Percentiles rank a stretch among this genome's conserved stretches.
Evolutionary conservation across 2,888 invertebrate genomes (phyloP).

Genomic region (Cybosia mesomella): DNA sequence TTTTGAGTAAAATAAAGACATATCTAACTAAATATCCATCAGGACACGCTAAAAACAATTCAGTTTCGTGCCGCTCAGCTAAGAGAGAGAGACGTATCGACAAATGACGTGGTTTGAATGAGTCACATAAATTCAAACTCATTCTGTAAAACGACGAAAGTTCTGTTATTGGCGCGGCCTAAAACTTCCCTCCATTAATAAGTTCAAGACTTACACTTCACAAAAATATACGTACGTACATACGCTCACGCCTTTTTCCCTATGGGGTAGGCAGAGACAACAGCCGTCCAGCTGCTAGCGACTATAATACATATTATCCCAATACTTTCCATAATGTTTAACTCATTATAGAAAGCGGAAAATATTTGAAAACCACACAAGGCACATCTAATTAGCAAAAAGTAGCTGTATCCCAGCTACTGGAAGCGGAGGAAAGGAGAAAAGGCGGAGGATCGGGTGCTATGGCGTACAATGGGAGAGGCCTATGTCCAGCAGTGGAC

Average conservation of each 20-base stretch:
- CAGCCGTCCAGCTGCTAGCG: too few relatives aligned
- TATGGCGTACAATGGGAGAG: too few relatives aligned
- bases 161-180: not conserved
- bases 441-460: too few relatives aligned
- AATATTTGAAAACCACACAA: not conserved
- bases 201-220: not conserved
- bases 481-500: too few relatives aligned
- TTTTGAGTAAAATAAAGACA: not conserved
- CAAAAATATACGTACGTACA: not conserved
- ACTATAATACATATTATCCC: not conserved
- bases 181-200: not conserved
- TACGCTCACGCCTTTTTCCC: not conserved
- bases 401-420: too few relatives aligned
- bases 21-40: not conserved
- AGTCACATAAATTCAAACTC: not conserved
- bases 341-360: not conserved
- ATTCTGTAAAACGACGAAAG: not conserved
- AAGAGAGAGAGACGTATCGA: too few relatives aligned
- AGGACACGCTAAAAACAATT: not conserved
- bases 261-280: not conserved
- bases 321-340: not conserved
- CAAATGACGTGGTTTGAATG: slow-evolving; percentile 2
- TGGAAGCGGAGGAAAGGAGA: too few relatives aligned
- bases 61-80: too few relatives aligned
- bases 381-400: not conserved